Base-by-base conservation (phyloP, 2,888 invertebrate species). In the Rhopalosiphum nymphaeae region DNA sequence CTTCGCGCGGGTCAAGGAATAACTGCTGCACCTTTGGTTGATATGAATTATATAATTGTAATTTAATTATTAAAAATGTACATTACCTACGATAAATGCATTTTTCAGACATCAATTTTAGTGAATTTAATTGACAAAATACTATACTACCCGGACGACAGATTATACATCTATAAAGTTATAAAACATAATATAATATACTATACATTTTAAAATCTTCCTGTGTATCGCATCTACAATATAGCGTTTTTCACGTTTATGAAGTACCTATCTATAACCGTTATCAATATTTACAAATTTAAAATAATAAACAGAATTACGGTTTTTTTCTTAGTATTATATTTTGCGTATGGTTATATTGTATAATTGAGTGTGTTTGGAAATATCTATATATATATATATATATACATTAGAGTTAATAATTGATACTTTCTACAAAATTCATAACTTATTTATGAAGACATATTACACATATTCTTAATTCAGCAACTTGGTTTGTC, bases 1-100 rank as follows among this genome's bases (percentile, higher is more conserved):
- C 25, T 46, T 78, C 67, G 1, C 16, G 11, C 25, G 36, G 90
- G 90, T 91, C 90, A 91, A 91, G 90, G 67, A 49, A 91, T 44
- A 85, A 85, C 44, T 61, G 44, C 29, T 26, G 57, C 42, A 57
- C 42, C 44, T 61, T 46, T 61, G 10, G 21, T 3, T 88, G 53
- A 53, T 88, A 88, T n/a, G 53, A 88, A 53, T 88, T 78, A 9
- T 78, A 36, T 78, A n/a, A n/a, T 36, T 36, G 9, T 78, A 36
- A 78, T 78, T 36, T 4, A 9, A 78, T 78, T 3, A 36, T 2
- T 57, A 78, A 21, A 78, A 78, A 78, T 78, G 11, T 26, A 3
- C n/a, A 36, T 36, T 25, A 21, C 78, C 16, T 25, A 21, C 78
- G 78, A 36, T 21, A 36, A 78, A 36, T 36, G 2, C 21, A 78